Evolutionary conservation across 2,888 invertebrate genomes (phyloP).

Genomic region (Drosophila meridiana): DNA sequence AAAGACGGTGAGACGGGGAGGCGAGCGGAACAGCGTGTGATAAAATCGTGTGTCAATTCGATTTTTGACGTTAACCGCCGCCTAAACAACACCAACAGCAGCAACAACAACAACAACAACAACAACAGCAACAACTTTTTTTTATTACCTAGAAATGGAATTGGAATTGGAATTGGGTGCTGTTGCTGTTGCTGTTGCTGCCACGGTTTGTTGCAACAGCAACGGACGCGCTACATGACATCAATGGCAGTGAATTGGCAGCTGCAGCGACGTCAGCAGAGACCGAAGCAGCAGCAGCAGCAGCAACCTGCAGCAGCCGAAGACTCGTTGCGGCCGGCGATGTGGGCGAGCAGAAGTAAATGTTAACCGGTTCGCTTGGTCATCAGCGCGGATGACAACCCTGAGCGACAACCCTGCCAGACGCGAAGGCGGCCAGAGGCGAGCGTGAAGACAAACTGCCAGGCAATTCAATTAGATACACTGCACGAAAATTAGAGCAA

Average conservation of each 20-base stretch:
- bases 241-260: constrained; percentile 79
- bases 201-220: constrained; percentile 69
- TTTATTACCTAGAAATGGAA: constrained; percentile 34
- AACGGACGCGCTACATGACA: constrained; percentile 81
- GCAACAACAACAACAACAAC: constrained; percentile 16
- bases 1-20: not conserved
- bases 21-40: constrained; percentile 56
- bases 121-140: constrained; percentile 7
- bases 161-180: constrained; percentile 28
- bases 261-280: constrained; percentile 38
- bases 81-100: constrained; percentile 71
- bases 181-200: constrained; percentile 47
- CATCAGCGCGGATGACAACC: constrained; percentile 35
- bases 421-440: not conserved
- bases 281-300: constrained; percentile 14
- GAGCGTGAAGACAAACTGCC: not conserved
- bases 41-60: constrained; percentile 79
- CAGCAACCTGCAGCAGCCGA: constrained; percentile 51
- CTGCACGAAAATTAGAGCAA: not conserved
- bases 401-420: constrained; percentile 37
- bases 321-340: constrained; percentile 28
- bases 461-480: constrained; percentile 10
- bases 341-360: constrained; percentile 50
- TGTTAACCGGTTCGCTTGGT: constrained; percentile 47
- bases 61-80: constrained; percentile 75